Conservation (phyloP, 2,113 vertebrate genomes). For the Furnarius figulus region DNA sequence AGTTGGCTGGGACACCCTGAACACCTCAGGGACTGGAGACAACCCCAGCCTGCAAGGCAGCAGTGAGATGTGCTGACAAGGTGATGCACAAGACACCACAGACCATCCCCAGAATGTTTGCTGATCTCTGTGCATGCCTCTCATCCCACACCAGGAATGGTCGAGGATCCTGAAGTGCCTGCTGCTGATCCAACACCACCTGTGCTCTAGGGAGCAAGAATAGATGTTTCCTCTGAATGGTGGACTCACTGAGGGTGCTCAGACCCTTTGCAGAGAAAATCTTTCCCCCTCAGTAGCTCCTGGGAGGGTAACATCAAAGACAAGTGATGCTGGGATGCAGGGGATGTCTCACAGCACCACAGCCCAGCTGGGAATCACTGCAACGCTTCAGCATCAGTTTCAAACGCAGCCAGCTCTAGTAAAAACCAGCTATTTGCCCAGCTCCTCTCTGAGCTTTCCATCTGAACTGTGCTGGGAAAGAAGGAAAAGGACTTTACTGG, state of each 20-base stretch:
- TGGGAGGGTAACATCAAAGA: background rate
- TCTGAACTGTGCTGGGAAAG: background rate
- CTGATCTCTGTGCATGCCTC: rapidly evolving
- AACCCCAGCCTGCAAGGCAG: background rate
- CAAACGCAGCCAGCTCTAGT: background rate
- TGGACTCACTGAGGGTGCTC: background rate
- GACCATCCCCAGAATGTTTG: background rate
- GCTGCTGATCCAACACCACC: background rate
- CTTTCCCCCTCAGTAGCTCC: background rate
- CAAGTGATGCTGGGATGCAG: background rate
- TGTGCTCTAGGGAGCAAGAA: background rate
- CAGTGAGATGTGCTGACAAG: background rate
- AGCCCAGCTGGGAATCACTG: background rate
- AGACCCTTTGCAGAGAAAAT: background rate
- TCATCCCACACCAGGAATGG: background rate
- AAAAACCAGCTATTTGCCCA: background rate
- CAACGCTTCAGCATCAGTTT: background rate
- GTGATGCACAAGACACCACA: background rate
- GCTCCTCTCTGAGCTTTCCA: background rate
- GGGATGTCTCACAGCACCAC: background rate
- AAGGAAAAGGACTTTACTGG: background rate
- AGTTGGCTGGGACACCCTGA: background rate
- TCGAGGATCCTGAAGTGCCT: background rate
- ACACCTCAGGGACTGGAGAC: background rate
- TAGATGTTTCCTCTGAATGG: background rate